These are phyloP conservation scores for Indicator indicator DNA, from an alignment of 2,113 vertebrate species.

Conservation along the genomic window DNA sequence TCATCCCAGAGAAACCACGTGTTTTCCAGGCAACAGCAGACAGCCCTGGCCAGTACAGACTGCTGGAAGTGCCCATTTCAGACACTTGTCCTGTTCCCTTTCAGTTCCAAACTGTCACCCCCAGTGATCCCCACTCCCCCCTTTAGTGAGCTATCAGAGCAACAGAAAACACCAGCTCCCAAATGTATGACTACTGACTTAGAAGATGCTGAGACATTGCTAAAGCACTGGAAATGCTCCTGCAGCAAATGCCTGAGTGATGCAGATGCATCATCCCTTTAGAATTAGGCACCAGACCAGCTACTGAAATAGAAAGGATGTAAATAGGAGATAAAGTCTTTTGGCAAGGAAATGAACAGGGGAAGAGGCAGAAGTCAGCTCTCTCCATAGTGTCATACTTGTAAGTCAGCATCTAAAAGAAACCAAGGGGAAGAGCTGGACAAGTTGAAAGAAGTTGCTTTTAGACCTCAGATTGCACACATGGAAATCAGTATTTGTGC, in stretches of 20 bases:
- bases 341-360: background rate
- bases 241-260: background rate
- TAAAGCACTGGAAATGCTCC: conserved; percentile 1
- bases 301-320: background rate
- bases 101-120: background rate
- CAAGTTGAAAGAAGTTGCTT: background rate
- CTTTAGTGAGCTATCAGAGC: background rate
- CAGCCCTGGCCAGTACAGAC: background rate
- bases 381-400: background rate
- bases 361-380: background rate
- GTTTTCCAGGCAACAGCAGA: background rate
- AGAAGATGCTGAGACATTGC: background rate
- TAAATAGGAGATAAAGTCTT: background rate
- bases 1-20: accelerated
- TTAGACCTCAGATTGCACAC: background rate
- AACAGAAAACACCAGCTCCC: background rate
- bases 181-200: background rate
- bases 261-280: background rate
- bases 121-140: background rate
- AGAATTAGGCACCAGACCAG: background rate
- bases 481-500: background rate
- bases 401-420: background rate
- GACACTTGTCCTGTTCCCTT: background rate
- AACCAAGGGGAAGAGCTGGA: background rate
- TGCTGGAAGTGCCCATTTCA: background rate